Percentiles rank a stretch among this genome's conserved stretches.
phyloP scores from a whole-genome alignment of 2,888 invertebrate species.

The Drosophila diplacantha region DNA sequence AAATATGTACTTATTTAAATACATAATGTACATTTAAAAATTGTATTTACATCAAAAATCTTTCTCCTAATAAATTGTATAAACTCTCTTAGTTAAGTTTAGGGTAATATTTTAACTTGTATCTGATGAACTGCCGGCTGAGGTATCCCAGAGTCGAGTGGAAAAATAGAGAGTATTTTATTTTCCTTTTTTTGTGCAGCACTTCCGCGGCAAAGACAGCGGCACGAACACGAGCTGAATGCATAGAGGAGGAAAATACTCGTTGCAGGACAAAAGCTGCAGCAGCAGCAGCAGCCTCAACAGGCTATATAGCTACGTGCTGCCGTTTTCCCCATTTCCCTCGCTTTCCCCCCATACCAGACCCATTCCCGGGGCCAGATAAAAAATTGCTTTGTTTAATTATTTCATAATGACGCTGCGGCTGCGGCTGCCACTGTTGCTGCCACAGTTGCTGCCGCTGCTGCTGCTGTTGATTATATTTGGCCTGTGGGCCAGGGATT shows the following conservation, averaged over 20 bases:
- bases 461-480: conserved; percentile 62
- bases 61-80: not conserved
- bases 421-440: conserved; percentile 38
- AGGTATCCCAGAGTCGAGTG: conserved; percentile 15
- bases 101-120: not conserved
- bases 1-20: not conserved
- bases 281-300: conserved; percentile 50
- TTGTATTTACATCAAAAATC: rapidly evolving
- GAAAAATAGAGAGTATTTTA: conserved; percentile 24
- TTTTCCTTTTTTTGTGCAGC: conserved; percentile 53
- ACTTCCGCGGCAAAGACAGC: conserved; percentile 56
- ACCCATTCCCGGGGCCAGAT: conserved; percentile 31
- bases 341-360: not conserved
- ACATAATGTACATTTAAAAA: not conserved
- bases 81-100: not conserved
- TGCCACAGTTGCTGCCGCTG: conserved; percentile 1
- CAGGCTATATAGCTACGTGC: conserved; percentile 52
- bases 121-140: not conserved
- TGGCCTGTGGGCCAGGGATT: conserved; percentile 65
- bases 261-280: conserved; percentile 28
- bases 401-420: conserved; percentile 73
- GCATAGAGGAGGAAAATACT: conserved; percentile 61
- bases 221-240: conserved; percentile 57
- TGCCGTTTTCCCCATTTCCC: conserved; percentile 6
- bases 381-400: conserved; percentile 71